phyloP scores from a whole-genome alignment of 53 echinoderm and acorn worm species.

The Luidia sarsii region DNA sequence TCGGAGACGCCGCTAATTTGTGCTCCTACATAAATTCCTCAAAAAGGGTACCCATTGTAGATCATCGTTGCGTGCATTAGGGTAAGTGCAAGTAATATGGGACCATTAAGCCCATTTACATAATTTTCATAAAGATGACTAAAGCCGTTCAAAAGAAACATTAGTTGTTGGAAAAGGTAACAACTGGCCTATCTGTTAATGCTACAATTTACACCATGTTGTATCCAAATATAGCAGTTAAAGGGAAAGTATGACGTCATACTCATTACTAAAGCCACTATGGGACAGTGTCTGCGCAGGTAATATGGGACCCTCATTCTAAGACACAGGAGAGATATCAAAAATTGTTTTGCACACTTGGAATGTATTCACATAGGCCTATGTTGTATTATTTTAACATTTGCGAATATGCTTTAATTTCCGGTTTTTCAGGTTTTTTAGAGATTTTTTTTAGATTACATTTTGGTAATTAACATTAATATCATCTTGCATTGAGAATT shows the following conservation, averaged over 20 bases:
- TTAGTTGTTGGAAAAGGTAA: neutral
- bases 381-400: too few species aligned
- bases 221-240: neutral
- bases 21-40: too few species aligned
- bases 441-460: too few species aligned
- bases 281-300: too few species aligned
- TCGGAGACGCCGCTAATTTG: too few species aligned
- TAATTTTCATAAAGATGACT: neutral
- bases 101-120: neutral
- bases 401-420: too few species aligned
- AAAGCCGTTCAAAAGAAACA: neutral
- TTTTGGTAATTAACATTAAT: too few species aligned
- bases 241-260: constrained; percentile 16
- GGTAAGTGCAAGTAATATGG: constrained; percentile 10
- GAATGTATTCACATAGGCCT: neutral
- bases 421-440: too few species aligned
- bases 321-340: neutral
- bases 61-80: too few species aligned
- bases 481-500: too few species aligned
- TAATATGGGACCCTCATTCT: neutral
- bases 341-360: neutral
- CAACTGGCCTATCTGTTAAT: neutral
- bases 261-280: neutral
- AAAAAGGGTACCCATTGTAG: too few species aligned
- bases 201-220: constrained; percentile 8